Conservation (phyloP, 2,113 vertebrate genomes). For the Pavo muticus region DNA sequence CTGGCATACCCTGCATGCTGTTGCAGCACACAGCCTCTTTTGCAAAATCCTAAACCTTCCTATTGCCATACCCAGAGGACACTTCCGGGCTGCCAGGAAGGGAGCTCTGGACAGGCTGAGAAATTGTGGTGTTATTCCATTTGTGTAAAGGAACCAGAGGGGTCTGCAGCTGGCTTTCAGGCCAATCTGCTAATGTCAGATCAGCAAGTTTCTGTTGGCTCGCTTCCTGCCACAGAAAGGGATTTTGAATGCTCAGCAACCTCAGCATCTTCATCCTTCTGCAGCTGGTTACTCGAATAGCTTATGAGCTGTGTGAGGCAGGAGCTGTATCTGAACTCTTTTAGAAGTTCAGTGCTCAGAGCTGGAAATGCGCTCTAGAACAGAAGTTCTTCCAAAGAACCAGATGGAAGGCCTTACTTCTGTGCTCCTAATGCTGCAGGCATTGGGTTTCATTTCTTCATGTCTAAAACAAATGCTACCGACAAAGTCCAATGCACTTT, state of each 20-base stretch:
- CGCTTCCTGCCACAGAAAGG: background rate
- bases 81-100: background rate
- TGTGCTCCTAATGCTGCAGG: background rate
- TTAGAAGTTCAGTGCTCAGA: background rate
- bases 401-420: background rate
- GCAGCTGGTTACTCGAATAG: background rate
- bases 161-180: background rate
- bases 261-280: background rate
- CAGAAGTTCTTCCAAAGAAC: background rate
- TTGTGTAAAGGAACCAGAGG: rapidly evolving
- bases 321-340: background rate
- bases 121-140: rapidly evolving
- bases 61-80: background rate
- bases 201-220: background rate
- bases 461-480: background rate
- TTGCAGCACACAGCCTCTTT: background rate
- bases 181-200: background rate
- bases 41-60: background rate
- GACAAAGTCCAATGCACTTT: background rate
- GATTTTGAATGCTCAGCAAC: background rate
- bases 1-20: background rate
- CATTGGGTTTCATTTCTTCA: background rate
- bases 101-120: background rate
- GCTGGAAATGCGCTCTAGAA: background rate
- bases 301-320: background rate